Base-by-base conservation (phyloP, 2,888 invertebrate genomes). In the Cheilosia vulpina region DNA sequence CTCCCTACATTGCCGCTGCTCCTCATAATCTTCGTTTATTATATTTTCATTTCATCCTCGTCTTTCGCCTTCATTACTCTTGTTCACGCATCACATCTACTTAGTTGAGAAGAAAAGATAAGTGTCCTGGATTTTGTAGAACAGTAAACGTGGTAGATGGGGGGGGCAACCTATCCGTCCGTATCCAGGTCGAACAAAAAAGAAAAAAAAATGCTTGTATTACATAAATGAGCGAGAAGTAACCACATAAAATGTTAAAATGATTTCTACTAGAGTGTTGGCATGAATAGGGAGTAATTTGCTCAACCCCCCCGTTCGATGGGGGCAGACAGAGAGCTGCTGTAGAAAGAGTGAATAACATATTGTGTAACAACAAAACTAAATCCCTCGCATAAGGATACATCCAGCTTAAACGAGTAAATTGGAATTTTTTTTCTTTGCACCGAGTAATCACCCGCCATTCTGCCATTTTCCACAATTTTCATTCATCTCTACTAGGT, bases 211-310 rank as follows among this genome's bases (percentile, higher is more conserved):
- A 47, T 31, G 47, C 9, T 50, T 34, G 50, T 68, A 81, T 81
- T 77, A 81, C 72, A 88, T 88, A 88, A 89, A 89, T 87, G 88
- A 89, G 89, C 88, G 88, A 87, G 88, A 89, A 88, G 88, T 89
- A 89, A 89, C 89, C 89, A 89, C 89, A 89, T 89, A 89, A 89
- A 89, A 89, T 87, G 89, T 87, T 88, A 89, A 89, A 89, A 88
- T 87, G 89, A 87, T 88, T 87, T 72, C 69, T 72, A 52, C n/a
- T 58, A 63, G 79, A 75, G 76, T 87, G 83, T 87, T 87, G 87
- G 83, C 79, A 87, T 78, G 76, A 87, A 84, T 79, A 84, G 68
- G 79, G 69, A 71, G 81, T 65, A 81, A 76, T 81, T 85, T 81
- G 50, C 41, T 71, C 27, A 41, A 62, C 62, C 71, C 58, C n/a